These are phyloP conservation scores for Drosophila formosana DNA, from an alignment of 2,888 invertebrate genomes.

Conservation along the genomic window DNA sequence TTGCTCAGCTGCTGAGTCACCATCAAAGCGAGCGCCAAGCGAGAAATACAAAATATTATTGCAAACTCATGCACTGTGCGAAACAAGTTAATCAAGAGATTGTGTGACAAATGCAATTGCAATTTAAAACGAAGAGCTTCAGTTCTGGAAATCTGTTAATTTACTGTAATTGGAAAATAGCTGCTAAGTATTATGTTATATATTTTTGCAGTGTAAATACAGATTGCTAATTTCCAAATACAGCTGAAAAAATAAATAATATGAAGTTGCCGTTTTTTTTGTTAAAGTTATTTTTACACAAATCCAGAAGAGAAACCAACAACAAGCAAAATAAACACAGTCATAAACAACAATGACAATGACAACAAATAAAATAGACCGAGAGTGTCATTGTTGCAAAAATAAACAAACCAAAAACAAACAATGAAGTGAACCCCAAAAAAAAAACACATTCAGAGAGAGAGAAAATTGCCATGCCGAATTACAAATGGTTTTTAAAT, in stretches of 20 bases:
- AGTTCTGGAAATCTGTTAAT: neutral
- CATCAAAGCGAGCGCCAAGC: slow-evolving; percentile 3
- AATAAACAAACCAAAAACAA: slow-evolving; percentile 40
- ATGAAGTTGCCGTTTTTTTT: slow-evolving; percentile 5
- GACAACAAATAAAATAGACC: slow-evolving; percentile 36
- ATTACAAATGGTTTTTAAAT: slow-evolving; percentile 52
- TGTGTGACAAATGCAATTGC: neutral
- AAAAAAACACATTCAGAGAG: slow-evolving; percentile 12
- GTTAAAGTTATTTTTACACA: slow-evolving; percentile 37
- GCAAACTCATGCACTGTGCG: slow-evolving; percentile 32
- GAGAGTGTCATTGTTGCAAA: slow-evolving; percentile 50
- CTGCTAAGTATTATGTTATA: neutral
- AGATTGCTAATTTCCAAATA: slow-evolving; percentile 14
- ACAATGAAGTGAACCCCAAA: slow-evolving; percentile 9
- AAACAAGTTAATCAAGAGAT: slow-evolving; percentile 10
- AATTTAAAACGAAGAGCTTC: neutral
- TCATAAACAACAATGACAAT: slow-evolving; percentile 36
- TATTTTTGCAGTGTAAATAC: slow-evolving; percentile 21
- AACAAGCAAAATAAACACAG: slow-evolving; percentile 35
- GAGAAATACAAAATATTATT: neutral
- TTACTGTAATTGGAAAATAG: neutral
- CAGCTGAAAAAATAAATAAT: slow-evolving; percentile 18
- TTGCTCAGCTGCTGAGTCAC: slow-evolving; percentile 47
- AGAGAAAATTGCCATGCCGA: slow-evolving; percentile 32
- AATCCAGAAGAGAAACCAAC: slow-evolving; percentile 23